These are phyloP conservation scores for Heliconius cydno DNA, from an alignment of 2,888 invertebrate genomes.

Conservation along the genomic window DNA sequence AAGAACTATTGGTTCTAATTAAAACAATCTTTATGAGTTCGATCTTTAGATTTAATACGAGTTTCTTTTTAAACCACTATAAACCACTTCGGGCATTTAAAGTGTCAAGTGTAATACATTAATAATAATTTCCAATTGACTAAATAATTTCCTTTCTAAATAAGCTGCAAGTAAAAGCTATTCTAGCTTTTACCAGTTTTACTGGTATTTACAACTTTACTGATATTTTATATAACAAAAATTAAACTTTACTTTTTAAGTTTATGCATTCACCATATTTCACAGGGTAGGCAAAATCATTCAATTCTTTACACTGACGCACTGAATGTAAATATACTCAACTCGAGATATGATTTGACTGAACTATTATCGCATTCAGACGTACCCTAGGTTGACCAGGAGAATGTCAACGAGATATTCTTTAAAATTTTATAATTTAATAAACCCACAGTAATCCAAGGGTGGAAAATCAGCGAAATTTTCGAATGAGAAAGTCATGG, in stretches of 20 bases:
- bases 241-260: background rate
- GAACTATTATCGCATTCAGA: background rate
- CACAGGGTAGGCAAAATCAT: background rate
- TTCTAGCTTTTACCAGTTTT: too few species aligned
- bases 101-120: too few species aligned
- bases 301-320: background rate
- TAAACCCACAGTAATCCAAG: background rate
- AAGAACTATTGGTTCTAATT: too few species aligned
- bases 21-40: too few species aligned
- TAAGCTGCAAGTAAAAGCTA: background rate
- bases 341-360: background rate
- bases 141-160: too few species aligned
- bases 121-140: too few species aligned
- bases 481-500: slow-evolving; percentile 24
- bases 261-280: background rate
- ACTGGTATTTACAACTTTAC: too few species aligned
- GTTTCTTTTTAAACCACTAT: too few species aligned
- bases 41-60: too few species aligned
- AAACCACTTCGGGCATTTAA: too few species aligned
- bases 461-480: slow-evolving; percentile 6
- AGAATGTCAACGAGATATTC: background rate
- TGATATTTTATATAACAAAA: background rate
- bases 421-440: background rate
- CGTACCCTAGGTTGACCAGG: background rate
- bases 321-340: too few species aligned